Evolutionary conservation across 2,797 vertebrate genomes (phyloP).

Genomic region (Hippocampus kuda): DNA sequence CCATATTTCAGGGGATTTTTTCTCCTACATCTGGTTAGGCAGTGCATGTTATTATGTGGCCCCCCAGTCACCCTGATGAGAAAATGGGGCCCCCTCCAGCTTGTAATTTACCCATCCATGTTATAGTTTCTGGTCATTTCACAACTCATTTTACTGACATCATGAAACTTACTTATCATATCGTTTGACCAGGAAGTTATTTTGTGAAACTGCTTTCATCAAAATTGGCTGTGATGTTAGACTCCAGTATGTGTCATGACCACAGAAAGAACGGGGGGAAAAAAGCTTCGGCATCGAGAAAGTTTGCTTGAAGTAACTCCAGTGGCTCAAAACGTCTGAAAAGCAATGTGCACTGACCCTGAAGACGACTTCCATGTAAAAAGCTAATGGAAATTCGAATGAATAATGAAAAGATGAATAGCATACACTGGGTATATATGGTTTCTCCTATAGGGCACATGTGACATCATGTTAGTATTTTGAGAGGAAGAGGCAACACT

Average conservation of each 20-base stretch:
- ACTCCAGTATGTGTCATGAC: slow-evolving; percentile 16
- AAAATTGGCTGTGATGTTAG: background rate
- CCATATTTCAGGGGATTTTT: too few species aligned
- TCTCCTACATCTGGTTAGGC: too few species aligned
- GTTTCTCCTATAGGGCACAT: slow-evolving; percentile 24
- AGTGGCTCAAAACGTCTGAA: slow-evolving; percentile 32
- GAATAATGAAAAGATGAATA: slow-evolving; percentile 47
- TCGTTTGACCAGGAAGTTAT: background rate
- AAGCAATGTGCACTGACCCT: slow-evolving; percentile 38
- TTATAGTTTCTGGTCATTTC: too few species aligned
- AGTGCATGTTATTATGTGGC: too few species aligned
- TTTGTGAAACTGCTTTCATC: background rate
- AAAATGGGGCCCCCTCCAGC: too few species aligned
- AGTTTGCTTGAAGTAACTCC: slow-evolving; percentile 24
- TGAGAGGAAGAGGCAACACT: background rate
- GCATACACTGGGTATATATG: slow-evolving; percentile 28
- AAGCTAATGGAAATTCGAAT: slow-evolving; percentile 45
- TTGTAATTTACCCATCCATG: too few species aligned
- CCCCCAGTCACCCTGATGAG: too few species aligned
- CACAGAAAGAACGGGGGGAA: slow-evolving; percentile 8
- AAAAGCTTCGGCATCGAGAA: slow-evolving; percentile 11
- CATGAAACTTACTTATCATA: too few species aligned
- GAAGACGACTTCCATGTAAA: slow-evolving; percentile 25
- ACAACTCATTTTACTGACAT: too few species aligned
- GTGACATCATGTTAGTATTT: slow-evolving; percentile 10